These are phyloP conservation scores for Pangasianodon gigas DNA, from an alignment of 2,113 vertebrate species.

Conservation along the genomic window DNA sequence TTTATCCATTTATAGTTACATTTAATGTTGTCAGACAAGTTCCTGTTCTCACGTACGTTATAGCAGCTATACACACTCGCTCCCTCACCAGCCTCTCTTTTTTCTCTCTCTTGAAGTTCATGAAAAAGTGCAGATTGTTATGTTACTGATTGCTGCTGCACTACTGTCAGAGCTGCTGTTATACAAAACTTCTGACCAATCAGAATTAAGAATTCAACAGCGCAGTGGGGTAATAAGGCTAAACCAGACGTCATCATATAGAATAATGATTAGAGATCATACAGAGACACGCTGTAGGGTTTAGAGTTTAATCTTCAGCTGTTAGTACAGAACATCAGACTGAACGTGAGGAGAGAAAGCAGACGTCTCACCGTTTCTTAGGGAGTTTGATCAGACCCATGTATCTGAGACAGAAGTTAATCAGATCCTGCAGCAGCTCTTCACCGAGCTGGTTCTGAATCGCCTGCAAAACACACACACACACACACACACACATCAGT, in stretches of 20 bases:
- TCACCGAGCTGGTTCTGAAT: slow-evolving; percentile 95
- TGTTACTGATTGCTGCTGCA: too few species aligned
- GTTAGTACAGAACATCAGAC: not conserved
- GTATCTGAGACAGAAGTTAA: slow-evolving; percentile 97
- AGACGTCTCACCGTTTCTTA: slow-evolving; percentile 86
- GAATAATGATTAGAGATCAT: too few species aligned
- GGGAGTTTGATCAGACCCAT: slow-evolving; percentile 94
- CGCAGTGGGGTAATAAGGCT: too few species aligned
- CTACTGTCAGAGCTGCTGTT: too few species aligned
- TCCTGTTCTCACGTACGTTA: not conserved
- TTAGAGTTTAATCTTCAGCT: not conserved
- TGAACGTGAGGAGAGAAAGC: not conserved
- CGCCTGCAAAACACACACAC: slow-evolving; percentile 70
- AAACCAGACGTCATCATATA: too few species aligned
- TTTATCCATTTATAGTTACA: not conserved
- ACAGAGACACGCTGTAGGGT: too few species aligned
- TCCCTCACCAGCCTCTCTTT: too few species aligned
- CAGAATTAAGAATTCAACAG: too few species aligned
- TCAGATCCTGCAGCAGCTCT: slow-evolving; percentile 95
- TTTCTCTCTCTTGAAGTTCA: not conserved
- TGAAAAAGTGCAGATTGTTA: too few species aligned
- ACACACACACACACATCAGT: not conserved
- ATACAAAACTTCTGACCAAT: too few species aligned
- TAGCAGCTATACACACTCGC: not conserved
- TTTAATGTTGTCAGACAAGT: not conserved